Conservation (phyloP, 2,113 vertebrate species). For the Condylura cristata region DNA sequence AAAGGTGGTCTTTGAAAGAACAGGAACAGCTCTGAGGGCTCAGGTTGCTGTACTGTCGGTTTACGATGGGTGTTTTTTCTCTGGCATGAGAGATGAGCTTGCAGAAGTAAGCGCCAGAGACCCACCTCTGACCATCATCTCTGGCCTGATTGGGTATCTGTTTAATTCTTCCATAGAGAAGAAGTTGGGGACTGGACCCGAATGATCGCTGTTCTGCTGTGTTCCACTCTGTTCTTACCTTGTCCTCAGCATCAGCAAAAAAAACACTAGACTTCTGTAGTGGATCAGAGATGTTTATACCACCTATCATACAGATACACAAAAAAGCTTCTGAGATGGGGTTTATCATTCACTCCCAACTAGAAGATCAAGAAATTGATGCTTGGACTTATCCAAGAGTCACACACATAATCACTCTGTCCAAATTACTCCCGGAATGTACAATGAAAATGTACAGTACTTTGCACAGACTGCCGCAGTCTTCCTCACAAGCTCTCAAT, state of each 20-base stretch:
- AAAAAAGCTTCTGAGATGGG: neutral
- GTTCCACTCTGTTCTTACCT: neutral
- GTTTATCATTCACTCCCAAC: neutral
- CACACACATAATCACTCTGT: accelerated
- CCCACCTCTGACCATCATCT: neutral
- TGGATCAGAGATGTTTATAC: neutral
- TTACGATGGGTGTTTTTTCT: neutral
- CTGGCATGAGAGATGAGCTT: neutral
- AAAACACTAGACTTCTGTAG: neutral
- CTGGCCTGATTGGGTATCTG: neutral
- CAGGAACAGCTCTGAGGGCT: neutral
- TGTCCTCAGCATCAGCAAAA: neutral
- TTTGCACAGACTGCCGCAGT: neutral
- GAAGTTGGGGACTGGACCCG: neutral
- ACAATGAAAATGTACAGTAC: neutral
- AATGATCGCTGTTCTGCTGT: too few species aligned
- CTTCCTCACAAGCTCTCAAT: neutral
- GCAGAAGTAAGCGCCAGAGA: neutral
- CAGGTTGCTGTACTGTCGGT: neutral
- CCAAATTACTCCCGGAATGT: neutral
- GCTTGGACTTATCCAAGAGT: neutral
- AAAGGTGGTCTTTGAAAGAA: constrained; percentile 19
- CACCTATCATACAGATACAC: neutral
- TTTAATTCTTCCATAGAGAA: accelerated
- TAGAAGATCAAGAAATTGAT: neutral